phyloP scores from a whole-genome alignment of 2,797 vertebrate species.

The Cyclopterus lumpus region DNA sequence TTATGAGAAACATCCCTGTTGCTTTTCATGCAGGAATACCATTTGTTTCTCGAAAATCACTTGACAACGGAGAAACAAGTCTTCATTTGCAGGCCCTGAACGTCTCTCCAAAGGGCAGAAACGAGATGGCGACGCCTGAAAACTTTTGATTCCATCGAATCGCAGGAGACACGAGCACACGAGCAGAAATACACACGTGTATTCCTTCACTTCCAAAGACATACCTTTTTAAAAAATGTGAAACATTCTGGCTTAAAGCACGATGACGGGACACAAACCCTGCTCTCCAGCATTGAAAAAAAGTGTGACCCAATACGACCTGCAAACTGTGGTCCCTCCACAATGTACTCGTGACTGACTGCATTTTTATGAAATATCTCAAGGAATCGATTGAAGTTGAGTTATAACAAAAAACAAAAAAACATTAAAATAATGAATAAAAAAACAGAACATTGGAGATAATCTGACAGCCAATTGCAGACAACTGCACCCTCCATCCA shows the following conservation, averaged over 20 bases:
- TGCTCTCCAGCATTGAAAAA: background rate
- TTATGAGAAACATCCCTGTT: background rate
- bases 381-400: background rate
- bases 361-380: background rate
- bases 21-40: background rate
- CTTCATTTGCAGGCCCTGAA: background rate
- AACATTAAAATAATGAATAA: background rate
- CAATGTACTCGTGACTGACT: background rate
- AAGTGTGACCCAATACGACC: background rate
- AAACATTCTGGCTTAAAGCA: background rate
- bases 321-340: background rate
- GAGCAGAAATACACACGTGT: background rate
- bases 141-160: background rate
- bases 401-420: background rate
- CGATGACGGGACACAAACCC: background rate
- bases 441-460: background rate
- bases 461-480: background rate
- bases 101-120: background rate
- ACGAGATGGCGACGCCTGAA: background rate
- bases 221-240: background rate
- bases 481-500: background rate
- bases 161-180: background rate
- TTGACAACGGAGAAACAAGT: background rate
- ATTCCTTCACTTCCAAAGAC: background rate
- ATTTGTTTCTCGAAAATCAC: background rate